Conservation (phyloP, 2,888 invertebrate species). For the Nebria salina region DNA sequence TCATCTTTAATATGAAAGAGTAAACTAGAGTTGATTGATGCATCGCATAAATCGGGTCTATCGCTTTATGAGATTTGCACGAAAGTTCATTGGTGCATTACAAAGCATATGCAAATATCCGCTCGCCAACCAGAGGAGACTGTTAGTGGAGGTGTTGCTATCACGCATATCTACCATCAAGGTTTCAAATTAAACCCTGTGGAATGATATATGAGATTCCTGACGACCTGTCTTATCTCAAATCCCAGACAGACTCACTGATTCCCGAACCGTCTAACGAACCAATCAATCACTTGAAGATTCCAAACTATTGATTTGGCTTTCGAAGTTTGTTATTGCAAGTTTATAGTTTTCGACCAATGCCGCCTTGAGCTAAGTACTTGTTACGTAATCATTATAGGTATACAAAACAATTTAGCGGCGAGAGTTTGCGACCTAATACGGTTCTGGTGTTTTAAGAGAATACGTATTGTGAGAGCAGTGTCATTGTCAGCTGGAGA, state of each 20-base stretch:
- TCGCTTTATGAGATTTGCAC: constrained; percentile 3
- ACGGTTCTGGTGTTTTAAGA: neutral
- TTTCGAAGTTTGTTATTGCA: neutral
- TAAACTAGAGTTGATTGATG: neutral
- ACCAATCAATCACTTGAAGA: neutral
- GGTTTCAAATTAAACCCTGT: neutral
- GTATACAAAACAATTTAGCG: neutral
- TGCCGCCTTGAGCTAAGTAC: neutral
- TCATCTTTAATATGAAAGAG: neutral
- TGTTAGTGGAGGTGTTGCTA: neutral
- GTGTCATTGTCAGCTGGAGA: neutral
- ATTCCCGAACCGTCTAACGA: neutral
- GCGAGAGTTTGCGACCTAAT: neutral
- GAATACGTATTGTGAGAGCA: neutral
- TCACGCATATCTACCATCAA: neutral
- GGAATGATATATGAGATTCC: neutral
- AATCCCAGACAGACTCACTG: neutral
- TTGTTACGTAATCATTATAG: neutral
- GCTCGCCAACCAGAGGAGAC: neutral
- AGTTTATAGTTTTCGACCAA: neutral
- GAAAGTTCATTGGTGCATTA: constrained; percentile 3
- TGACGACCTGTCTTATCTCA: neutral
- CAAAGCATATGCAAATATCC: constrained; percentile 6
- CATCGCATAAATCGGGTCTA: constrained; percentile 5
- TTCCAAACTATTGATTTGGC: neutral